These are phyloP conservation scores for Oryzias curvinotus DNA, from an alignment of 2,113 vertebrate genomes.

Conservation along the genomic window DNA sequence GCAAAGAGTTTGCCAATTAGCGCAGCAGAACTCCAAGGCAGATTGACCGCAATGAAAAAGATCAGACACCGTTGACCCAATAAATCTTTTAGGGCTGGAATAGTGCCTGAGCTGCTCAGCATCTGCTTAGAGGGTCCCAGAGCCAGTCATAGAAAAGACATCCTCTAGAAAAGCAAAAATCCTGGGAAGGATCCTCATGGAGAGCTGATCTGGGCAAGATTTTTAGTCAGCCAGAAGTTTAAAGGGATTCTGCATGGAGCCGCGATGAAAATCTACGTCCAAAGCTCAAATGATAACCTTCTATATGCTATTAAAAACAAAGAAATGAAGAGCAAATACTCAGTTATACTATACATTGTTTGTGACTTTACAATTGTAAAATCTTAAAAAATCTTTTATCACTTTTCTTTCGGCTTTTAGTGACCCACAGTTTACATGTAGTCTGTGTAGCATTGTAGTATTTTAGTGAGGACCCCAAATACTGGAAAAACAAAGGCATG, in stretches of 20 bases:
- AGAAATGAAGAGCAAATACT: too few relatives aligned
- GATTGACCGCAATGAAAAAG: conserved; percentile 34
- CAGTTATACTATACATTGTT: too few relatives aligned
- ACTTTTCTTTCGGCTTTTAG: too few relatives aligned
- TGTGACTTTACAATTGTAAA: too few relatives aligned
- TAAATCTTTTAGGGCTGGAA: conserved; percentile 40
- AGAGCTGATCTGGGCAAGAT: conserved; percentile 9
- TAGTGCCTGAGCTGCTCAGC: conserved; percentile 27
- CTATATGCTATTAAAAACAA: too few relatives aligned
- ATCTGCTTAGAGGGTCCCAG: conserved; percentile 40
- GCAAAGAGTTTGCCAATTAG: conserved; percentile 9
- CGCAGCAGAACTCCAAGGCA: conserved; percentile 13
- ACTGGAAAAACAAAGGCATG: too few relatives aligned
- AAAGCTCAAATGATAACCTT: too few relatives aligned
- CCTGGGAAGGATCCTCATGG: conserved; percentile 6
- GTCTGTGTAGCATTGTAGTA: too few relatives aligned
- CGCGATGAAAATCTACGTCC: background rate
- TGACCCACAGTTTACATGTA: too few relatives aligned
- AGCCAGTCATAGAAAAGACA: conserved; percentile 24
- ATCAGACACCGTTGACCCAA: conserved; percentile 45
- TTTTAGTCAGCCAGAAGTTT: conserved; percentile 1
- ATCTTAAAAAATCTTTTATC: too few relatives aligned
- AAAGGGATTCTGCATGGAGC: background rate
- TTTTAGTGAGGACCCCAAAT: too few relatives aligned
- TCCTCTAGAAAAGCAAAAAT: conserved; percentile 13